A percentile compares a stretch with the other conserved stretches of the same genome.
These are phyloP conservation scores for Hydrochoerus hydrochaeris DNA, from an alignment of 2,113 vertebrate species.

Conservation along the genomic window DNA sequence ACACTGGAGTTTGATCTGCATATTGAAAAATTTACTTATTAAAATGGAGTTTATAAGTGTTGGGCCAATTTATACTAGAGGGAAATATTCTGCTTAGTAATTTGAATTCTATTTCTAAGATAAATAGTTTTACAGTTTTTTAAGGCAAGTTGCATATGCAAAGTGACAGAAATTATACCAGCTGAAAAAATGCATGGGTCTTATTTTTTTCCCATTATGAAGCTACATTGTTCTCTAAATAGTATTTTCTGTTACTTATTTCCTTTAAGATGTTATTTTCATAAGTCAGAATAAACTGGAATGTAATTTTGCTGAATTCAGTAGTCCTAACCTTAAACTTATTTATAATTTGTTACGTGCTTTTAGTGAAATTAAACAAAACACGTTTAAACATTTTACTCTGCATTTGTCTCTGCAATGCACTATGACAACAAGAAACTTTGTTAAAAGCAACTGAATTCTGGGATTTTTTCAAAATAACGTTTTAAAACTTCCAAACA, in stretches of 20 bases:
- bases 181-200: background rate
- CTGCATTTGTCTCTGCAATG: background rate
- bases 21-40: constrained; percentile 76
- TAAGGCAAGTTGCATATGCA: constrained; percentile 61
- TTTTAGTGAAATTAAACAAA: constrained; percentile 25
- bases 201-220: background rate
- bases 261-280: background rate
- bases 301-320: constrained; percentile 53
- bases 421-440: background rate
- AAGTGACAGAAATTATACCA: constrained; percentile 46
- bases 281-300: constrained; percentile 22
- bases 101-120: constrained; percentile 75
- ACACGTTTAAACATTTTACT: background rate
- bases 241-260: background rate
- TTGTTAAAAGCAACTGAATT: constrained; percentile 45
- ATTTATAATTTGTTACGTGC: constrained; percentile 28
- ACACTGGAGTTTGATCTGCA: constrained; percentile 59
- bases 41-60: constrained; percentile 66
- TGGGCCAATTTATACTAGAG: constrained; percentile 55
- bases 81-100: constrained; percentile 60
- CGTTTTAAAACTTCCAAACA: constrained; percentile 33
- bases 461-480: background rate
- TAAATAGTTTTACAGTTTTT: constrained; percentile 65
- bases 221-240: constrained; percentile 32
- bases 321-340: background rate